Conservation (phyloP, 1,140 invertebrate species). For the Cydia amplana region DNA sequence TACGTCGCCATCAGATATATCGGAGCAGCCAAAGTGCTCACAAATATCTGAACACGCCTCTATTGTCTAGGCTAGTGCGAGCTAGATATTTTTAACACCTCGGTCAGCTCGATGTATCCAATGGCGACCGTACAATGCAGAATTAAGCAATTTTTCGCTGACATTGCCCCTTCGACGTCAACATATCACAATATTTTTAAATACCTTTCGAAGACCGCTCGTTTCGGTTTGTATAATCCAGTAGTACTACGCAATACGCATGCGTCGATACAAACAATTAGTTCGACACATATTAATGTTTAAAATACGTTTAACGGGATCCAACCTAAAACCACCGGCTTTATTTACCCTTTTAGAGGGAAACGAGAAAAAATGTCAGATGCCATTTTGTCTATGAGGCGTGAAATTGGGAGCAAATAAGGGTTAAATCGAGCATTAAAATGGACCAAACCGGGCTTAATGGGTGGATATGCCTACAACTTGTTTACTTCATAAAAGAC, state of each 20-base stretch:
- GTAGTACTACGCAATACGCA: not conserved
- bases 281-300: not conserved
- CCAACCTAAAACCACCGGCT: constrained; percentile 4
- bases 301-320: not conserved
- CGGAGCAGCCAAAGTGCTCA: no score
- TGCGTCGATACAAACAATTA: not conserved
- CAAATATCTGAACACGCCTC: no score
- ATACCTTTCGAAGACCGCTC: no score
- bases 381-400: constrained; percentile 22
- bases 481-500: constrained; percentile 14
- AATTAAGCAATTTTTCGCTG: no score
- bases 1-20: no score
- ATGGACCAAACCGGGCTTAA: not conserved
- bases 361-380: constrained; percentile 23
- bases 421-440: constrained; percentile 26
- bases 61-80: no score
- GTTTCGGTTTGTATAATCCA: not conserved
- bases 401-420: constrained; percentile 33
- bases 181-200: no score
- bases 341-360: constrained; percentile 3
- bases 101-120: no score
- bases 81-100: no score
- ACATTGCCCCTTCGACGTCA: no score
- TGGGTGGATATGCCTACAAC: not conserved
- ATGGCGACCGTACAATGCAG: no score